phyloP scores from a whole-genome alignment of 2,113 vertebrate genomes.

The Eolophus roseicapilla region DNA sequence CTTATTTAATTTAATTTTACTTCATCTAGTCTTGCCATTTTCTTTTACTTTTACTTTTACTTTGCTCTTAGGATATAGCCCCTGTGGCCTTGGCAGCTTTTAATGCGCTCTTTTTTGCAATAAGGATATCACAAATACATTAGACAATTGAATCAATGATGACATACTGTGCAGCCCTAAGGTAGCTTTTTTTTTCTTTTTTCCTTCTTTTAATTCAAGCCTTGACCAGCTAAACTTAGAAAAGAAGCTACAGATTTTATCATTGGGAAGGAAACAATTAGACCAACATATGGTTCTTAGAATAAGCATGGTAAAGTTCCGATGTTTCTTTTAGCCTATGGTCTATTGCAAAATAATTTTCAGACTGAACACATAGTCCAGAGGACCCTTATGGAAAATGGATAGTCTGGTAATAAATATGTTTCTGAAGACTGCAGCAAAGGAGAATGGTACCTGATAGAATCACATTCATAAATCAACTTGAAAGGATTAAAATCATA shows the following conservation, averaged over 20 bases:
- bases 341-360: neutral
- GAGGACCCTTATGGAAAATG: neutral
- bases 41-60: neutral
- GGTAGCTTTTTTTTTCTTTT: neutral
- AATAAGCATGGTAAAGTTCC: neutral
- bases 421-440: neutral
- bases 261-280: neutral
- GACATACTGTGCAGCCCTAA: neutral
- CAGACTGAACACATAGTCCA: neutral
- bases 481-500: neutral
- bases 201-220: neutral
- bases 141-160: neutral
- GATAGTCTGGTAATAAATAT: neutral
- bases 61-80: neutral
- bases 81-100: neutral
- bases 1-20: neutral
- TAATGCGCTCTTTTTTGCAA: neutral
- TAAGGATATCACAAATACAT: neutral
- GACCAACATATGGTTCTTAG: neutral
- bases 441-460: neutral
- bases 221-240: neutral
- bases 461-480: neutral
- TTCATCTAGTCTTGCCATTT: neutral
- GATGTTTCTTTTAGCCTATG: neutral
- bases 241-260: neutral